A percentile compares a stretch with the other conserved stretches of the same genome.
Conservation (phyloP, 2,113 vertebrate species). For the Chlorocebus sabaeus region DNA sequence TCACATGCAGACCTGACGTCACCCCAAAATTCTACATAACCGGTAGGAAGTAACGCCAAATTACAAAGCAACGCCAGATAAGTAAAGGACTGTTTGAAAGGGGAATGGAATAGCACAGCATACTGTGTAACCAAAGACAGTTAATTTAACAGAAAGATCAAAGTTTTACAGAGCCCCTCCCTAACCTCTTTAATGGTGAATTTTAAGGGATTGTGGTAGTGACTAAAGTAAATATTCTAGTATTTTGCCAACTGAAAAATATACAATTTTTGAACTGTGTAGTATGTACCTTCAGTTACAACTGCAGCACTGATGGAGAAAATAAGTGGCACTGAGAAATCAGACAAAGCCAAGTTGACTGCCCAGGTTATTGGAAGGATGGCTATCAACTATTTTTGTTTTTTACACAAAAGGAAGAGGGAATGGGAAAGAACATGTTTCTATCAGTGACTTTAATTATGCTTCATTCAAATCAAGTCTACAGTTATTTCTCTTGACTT, state of each 20-base stretch:
- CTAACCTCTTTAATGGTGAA: neutral
- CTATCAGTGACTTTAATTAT: neutral
- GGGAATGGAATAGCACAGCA: neutral
- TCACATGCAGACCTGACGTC: neutral
- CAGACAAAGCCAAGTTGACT: neutral
- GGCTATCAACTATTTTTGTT: neutral
- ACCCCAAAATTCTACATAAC: constrained; percentile 36
- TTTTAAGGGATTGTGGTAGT: neutral
- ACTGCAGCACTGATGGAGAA: neutral
- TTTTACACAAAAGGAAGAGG: neutral
- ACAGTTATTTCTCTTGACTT: neutral
- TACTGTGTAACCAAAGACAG: neutral
- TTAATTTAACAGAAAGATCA: constrained; percentile 7
- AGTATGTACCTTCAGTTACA: neutral
- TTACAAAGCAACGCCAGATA: neutral
- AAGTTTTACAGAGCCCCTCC: neutral
- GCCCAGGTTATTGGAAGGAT: neutral
- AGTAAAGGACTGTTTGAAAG: neutral
- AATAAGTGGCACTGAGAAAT: neutral
- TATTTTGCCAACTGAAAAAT: neutral
- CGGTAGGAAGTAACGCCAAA: neutral
- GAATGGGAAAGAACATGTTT: neutral
- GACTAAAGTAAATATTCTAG: neutral
- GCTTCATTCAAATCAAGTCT: neutral
- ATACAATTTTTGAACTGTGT: neutral